phyloP scores from a whole-genome alignment of 2,113 vertebrate species.

The Plecotus auritus region DNA sequence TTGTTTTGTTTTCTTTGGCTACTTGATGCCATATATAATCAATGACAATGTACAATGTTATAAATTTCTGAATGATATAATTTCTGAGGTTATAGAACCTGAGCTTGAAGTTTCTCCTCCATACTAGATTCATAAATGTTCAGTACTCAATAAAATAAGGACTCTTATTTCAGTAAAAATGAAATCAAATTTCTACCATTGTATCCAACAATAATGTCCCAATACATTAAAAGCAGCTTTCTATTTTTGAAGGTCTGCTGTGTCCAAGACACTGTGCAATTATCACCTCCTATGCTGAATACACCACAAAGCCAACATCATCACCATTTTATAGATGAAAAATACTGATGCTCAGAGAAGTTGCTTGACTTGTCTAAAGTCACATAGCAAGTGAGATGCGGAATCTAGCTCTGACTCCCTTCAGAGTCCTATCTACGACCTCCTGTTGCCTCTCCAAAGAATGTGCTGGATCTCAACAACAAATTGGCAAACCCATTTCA shows the following conservation, averaged over 20 bases:
- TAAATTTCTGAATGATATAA: background rate
- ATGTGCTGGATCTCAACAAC: background rate
- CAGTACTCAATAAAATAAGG: background rate
- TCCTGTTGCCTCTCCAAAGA: background rate
- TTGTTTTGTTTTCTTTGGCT: background rate
- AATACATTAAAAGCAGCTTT: background rate
- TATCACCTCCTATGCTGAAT: background rate
- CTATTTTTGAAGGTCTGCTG: background rate
- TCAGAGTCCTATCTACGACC: background rate
- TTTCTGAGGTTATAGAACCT: background rate
- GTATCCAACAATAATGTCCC: background rate
- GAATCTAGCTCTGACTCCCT: background rate
- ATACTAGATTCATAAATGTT: background rate
- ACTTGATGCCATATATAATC: background rate
- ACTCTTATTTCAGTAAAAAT: background rate
- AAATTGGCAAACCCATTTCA: background rate
- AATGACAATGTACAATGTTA: background rate
- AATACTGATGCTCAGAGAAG: background rate
- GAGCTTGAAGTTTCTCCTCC: background rate
- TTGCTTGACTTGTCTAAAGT: background rate
- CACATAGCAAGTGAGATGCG: background rate
- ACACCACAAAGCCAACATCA: background rate
- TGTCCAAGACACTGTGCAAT: background rate
- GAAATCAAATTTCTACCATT: background rate
- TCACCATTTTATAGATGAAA: background rate